Evolutionary conservation across 2,888 invertebrate species (phyloP).

Genomic region (Acanthacorydalis orientalis): DNA sequence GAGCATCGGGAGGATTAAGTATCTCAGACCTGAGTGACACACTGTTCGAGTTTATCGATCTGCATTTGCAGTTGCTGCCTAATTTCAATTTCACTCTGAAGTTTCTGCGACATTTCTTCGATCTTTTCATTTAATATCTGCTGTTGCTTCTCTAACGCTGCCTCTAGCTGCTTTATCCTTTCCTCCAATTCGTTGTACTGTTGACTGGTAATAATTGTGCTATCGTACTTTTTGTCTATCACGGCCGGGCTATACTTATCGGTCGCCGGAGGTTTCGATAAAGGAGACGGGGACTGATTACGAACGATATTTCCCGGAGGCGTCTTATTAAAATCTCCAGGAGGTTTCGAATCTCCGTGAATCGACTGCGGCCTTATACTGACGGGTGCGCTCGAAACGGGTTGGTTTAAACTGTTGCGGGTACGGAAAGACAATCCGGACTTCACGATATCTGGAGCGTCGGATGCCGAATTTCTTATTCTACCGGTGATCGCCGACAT

Average conservation of each 20-base stretch:
- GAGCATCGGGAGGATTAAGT: not conserved
- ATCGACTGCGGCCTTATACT: constrained; percentile 13
- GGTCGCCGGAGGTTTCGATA: constrained; percentile 8
- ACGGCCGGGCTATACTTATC: constrained; percentile 1
- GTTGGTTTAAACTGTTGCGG: not conserved
- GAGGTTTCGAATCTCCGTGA: constrained; percentile 9
- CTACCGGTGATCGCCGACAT: constrained; percentile 13
- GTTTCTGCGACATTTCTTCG: constrained; percentile 41
- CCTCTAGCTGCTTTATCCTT: constrained; percentile 37
- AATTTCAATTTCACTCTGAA: constrained; percentile 45
- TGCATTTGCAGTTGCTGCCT: constrained; percentile 45
- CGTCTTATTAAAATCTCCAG: constrained; percentile 3
- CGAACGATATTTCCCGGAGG: constrained; percentile 5
- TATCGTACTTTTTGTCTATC: not conserved
- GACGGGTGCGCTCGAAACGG: not conserved
- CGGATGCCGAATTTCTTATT: constrained; percentile 18
- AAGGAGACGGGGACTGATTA: constrained; percentile 8
- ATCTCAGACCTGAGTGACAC: constrained; percentile 50
- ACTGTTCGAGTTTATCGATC: constrained; percentile 50
- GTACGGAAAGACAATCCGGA: constrained; percentile 9
- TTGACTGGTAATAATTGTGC: constrained; percentile 13
- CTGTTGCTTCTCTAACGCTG: constrained; percentile 38
- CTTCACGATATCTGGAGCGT: constrained; percentile 15
- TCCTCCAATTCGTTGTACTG: constrained; percentile 23
- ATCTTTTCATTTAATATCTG: constrained; percentile 40